Percentiles rank a stretch among this genome's conserved stretches.
Conservation (phyloP, 2,888 invertebrate genomes). For the Mythimna impura region DNA sequence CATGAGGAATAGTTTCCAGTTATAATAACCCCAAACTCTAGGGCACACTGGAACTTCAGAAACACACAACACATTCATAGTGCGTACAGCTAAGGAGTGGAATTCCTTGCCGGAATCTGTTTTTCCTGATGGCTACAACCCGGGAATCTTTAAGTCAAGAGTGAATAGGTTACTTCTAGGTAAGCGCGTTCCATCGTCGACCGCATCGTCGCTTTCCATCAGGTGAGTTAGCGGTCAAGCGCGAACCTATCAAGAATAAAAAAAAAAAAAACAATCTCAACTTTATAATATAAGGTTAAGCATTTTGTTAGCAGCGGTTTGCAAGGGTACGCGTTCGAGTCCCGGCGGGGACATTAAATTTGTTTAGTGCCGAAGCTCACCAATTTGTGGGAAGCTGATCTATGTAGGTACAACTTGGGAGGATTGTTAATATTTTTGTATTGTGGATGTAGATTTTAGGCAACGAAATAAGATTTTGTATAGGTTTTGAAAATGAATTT, state of each 20-base stretch:
- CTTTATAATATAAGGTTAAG: conserved; percentile 60
- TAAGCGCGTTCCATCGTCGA: too few relatives aligned
- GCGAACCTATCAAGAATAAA: too few relatives aligned
- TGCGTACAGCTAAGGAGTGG: too few relatives aligned
- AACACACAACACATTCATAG: too few relatives aligned
- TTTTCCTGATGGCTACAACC: too few relatives aligned
- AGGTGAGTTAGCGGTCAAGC: too few relatives aligned
- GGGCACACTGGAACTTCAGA: conserved; percentile 38
- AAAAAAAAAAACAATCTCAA: conserved; percentile 60
- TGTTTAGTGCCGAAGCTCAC: conserved; percentile 49
- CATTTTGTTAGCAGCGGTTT: conserved; percentile 52
- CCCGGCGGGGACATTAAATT: conserved; percentile 59
- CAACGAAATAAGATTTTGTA: background rate
- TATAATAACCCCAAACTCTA: conserved; percentile 15
- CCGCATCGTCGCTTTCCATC: too few relatives aligned
- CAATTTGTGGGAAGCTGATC: conserved; percentile 55
- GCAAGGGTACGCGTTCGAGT: conserved; percentile 47
- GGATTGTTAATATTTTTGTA: conserved; percentile 24
- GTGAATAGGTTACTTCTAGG: too few relatives aligned
- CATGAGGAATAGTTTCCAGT: conserved; percentile 13
- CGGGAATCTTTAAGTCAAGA: too few relatives aligned
- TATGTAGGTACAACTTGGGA: conserved; percentile 20
- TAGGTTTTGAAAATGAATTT: background rate
- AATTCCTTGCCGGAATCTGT: too few relatives aligned
- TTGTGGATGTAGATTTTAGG: conserved; percentile 3